phyloP scores from a whole-genome alignment of 2,113 vertebrate genomes.

The Puntigrus tetrazona region DNA sequence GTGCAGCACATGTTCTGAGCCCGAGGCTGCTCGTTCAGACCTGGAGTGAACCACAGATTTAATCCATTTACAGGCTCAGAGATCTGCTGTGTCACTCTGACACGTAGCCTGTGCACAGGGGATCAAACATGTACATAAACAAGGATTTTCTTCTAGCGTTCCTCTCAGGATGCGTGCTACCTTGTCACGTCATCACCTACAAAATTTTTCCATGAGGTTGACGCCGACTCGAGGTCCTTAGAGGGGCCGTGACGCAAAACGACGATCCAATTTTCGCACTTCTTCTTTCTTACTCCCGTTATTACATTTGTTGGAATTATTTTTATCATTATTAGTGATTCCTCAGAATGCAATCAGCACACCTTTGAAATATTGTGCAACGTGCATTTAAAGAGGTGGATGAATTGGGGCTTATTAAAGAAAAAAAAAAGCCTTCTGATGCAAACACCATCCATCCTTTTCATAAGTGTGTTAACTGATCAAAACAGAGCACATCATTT shows the following conservation, averaged over 20 bases:
- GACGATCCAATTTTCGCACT: no score
- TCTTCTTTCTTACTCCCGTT: no score
- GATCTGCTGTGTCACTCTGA: slow-evolving; percentile 42
- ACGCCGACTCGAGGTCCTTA: neutral
- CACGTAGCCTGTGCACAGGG: neutral
- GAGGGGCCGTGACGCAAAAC: neutral
- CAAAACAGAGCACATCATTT: no score
- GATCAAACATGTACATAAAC: neutral
- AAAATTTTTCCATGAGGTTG: neutral
- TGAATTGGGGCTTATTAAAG: neutral
- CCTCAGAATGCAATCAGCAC: no score
- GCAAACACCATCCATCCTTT: neutral
- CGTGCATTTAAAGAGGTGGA: neutral
- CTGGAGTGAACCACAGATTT: slow-evolving; percentile 19
- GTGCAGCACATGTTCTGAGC: neutral
- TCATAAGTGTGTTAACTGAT: neutral
- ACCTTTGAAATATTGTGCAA: neutral
- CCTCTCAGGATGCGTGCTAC: neutral
- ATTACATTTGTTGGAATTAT: no score
- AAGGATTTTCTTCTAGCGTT: neutral
- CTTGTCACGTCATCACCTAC: neutral
- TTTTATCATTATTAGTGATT: no score
- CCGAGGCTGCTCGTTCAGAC: slow-evolving; percentile 10
- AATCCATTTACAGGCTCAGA: slow-evolving; percentile 44
- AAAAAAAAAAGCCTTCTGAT: neutral